A percentile compares a stretch with the other conserved stretches of the same genome.
Evolutionary conservation across 1,140 invertebrate genomes (phyloP).

Genomic region (Brachionus plicatilis): DNA sequence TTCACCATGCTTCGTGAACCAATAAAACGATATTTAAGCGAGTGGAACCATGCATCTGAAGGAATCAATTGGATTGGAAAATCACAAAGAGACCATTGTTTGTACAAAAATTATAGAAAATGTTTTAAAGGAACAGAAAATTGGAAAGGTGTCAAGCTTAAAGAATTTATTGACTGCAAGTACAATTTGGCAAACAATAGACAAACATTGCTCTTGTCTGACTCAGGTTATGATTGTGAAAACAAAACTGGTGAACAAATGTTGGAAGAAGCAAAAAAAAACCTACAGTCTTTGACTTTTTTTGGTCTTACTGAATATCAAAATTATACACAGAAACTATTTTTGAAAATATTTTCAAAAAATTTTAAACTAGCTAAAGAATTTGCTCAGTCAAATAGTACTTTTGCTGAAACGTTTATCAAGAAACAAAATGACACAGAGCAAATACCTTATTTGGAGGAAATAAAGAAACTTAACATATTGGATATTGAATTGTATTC

Average conservation of each 20-base stretch:
- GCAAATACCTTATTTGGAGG: constrained; percentile 82
- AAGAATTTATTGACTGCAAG: constrained; percentile 80
- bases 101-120: not conserved
- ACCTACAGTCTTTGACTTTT: constrained; percentile 87
- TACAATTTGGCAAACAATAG: constrained; percentile 79
- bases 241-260: constrained; percentile 63
- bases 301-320: constrained; percentile 94
- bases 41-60: not conserved
- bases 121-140: not conserved
- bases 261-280: constrained; percentile 75
- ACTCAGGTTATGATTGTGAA: constrained; percentile 63
- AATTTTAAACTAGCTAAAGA: not conserved
- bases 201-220: too few relatives aligned
- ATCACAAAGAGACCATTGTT: not conserved
- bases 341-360: not conserved
- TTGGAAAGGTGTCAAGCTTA: constrained; percentile 54
- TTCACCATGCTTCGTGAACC: constrained; percentile 6
- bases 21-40: not conserved
- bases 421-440: constrained; percentile 64
- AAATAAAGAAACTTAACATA: constrained; percentile 56
- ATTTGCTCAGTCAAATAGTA: not conserved
- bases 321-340: constrained; percentile 60
- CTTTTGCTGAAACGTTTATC: not conserved
- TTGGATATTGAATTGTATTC: constrained; percentile 50
- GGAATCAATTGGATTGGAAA: not conserved